Percentiles rank a stretch among this genome's conserved stretches.
Conservation (phyloP, 2,113 vertebrate species). For the Crotophaga sulcirostris region DNA sequence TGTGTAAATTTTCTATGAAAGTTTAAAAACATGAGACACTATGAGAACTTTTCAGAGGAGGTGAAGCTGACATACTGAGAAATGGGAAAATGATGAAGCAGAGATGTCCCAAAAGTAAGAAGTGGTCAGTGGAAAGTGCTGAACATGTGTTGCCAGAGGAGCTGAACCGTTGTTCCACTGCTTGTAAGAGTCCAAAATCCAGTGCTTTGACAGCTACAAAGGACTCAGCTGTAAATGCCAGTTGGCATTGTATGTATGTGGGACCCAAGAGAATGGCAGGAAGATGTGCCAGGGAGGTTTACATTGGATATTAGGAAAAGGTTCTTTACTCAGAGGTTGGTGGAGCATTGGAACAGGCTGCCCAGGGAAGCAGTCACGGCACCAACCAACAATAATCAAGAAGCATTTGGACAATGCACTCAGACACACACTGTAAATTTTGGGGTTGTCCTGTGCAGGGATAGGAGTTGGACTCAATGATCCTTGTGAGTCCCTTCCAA, state of each 20-base stretch:
- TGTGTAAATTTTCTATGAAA: neutral
- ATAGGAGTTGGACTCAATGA: no score
- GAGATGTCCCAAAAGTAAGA: neutral
- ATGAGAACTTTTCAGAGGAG: accelerated
- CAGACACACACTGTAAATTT: no score
- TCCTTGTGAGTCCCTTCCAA: no score
- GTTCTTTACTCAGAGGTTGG: no score
- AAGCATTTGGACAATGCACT: no score
- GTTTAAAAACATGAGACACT: accelerated
- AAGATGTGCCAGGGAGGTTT: no score
- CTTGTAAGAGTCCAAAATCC: neutral
- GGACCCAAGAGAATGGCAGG: no score
- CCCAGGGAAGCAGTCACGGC: no score
- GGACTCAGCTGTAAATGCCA: neutral
- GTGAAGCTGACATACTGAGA: neutral
- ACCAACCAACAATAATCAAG: no score
- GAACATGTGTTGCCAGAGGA: accelerated
- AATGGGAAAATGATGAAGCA: neutral
- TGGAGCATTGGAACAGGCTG: no score
- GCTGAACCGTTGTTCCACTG: neutral
- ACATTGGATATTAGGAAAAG: no score
- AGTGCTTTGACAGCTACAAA: neutral
- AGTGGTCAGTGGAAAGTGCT: neutral
- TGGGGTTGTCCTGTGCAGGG: no score
- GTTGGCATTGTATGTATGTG: accelerated